Percentiles rank a stretch among this genome's conserved stretches.
Conservation (phyloP, 2,888 invertebrate genomes). For the Cantharis rufa region DNA sequence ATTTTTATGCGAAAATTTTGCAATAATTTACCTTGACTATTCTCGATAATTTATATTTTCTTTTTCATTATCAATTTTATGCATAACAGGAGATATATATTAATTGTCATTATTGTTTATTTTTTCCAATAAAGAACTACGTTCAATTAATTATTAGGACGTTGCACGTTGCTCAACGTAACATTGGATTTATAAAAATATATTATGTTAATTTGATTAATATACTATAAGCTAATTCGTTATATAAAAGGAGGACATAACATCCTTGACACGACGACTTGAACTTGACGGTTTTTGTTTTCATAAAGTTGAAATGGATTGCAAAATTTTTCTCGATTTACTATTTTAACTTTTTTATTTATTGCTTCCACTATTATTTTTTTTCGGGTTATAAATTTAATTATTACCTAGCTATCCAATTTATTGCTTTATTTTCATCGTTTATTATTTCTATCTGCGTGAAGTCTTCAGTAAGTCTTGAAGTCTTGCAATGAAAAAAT, state of each 20-base stretch:
- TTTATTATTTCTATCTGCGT: background rate
- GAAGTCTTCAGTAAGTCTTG: background rate
- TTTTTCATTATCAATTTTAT: background rate
- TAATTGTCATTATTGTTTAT: background rate
- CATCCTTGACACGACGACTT: conserved; percentile 2
- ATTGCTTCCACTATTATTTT: background rate
- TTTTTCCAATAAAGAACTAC: no score
- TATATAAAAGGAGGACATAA: background rate
- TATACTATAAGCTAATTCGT: background rate
- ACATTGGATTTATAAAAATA: background rate
- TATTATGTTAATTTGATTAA: background rate
- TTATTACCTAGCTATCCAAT: background rate
- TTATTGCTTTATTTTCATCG: background rate
- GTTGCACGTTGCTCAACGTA: background rate
- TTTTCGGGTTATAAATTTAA: background rate
- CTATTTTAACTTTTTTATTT: background rate
- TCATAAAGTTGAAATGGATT: background rate
- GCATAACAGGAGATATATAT: background rate
- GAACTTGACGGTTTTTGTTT: background rate
- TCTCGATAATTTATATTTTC: background rate
- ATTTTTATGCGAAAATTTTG: background rate
- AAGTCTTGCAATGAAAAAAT: background rate
- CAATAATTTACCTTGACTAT: background rate
- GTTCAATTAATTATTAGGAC: background rate
- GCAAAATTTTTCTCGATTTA: background rate